phyloP scores from a whole-genome alignment of 2,113 vertebrate species.

The Platichthys stellatus region DNA sequence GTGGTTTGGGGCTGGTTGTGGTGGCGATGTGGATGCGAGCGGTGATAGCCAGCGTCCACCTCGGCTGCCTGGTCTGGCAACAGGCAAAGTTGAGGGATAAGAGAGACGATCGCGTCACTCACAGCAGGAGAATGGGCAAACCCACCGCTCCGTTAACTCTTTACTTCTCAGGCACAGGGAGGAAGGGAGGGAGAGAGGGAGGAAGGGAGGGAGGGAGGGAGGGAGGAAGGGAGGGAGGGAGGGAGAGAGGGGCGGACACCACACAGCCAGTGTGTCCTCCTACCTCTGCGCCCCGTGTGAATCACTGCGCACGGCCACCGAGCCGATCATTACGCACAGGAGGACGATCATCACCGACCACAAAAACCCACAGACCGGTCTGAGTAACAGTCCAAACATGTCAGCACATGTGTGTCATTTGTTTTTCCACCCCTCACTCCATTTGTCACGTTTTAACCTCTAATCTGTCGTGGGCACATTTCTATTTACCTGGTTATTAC shows the following conservation, averaged over 20 bases:
- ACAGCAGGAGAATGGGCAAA: slow-evolving; percentile 83
- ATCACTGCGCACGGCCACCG: slow-evolving; percentile 17
- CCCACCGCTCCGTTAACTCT: slow-evolving; percentile 85
- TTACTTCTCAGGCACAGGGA: slow-evolving; percentile 67
- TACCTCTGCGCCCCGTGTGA: slow-evolving; percentile 18
- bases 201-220: too few species aligned
- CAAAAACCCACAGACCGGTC: slow-evolving; percentile 2
- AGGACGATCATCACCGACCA: slow-evolving; percentile 1
- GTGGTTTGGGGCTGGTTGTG: neutral
- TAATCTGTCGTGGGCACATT: neutral
- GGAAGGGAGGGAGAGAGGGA: neutral
- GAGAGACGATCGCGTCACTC: slow-evolving; percentile 90
- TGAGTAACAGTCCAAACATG: neutral
- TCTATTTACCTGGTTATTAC: too few species aligned
- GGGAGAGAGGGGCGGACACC: slow-evolving; percentile 47
- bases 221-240: neutral
- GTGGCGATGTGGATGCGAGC: slow-evolving; percentile 54
- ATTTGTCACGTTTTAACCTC: neutral
- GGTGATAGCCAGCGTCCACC: slow-evolving; percentile 72
- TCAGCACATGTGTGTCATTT: neutral
- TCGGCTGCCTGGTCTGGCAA: slow-evolving; percentile 86
- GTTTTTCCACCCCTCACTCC: neutral
- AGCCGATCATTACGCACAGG: slow-evolving; percentile 20
- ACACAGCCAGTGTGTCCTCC: slow-evolving; percentile 49
- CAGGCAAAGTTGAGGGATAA: slow-evolving; percentile 92